Conservation (phyloP, 2,113 vertebrate genomes). For the Hypocryptadius cinnamomeus region DNA sequence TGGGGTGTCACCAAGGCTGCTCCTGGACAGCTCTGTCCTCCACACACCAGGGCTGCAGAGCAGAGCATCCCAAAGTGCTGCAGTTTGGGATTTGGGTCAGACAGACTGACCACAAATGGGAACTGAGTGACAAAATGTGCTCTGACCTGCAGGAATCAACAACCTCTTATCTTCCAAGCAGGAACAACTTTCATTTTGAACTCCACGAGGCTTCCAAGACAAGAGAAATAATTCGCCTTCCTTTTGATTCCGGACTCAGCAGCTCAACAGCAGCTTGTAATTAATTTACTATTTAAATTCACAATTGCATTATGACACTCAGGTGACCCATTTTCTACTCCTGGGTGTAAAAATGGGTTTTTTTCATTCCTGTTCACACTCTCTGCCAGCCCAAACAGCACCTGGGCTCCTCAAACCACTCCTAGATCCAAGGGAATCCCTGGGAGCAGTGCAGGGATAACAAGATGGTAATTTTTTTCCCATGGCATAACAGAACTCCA, state of each 20-base stretch:
- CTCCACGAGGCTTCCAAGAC: accelerated
- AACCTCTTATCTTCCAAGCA: neutral
- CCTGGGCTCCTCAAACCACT: neutral
- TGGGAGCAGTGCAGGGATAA: neutral
- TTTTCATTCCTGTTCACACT: neutral
- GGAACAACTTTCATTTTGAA: neutral
- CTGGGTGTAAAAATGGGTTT: neutral
- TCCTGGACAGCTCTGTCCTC: neutral
- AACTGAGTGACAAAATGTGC: accelerated
- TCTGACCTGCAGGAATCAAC: neutral
- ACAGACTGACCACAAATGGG: neutral
- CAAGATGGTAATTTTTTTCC: neutral
- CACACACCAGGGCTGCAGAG: accelerated
- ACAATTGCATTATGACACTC: accelerated
- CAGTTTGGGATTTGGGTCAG: neutral
- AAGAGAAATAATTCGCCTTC: neutral
- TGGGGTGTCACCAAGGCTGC: neutral
- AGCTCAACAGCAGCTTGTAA: neutral
- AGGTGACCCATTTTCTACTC: neutral
- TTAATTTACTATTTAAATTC: neutral
- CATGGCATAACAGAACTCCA: neutral
- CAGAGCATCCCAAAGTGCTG: neutral
- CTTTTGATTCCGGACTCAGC: neutral
- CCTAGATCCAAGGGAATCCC: neutral
- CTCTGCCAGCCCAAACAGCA: neutral